Evolutionary conservation across 2,797 vertebrate genomes (phyloP).

Genomic region (Apogon hyalosoma): DNA sequence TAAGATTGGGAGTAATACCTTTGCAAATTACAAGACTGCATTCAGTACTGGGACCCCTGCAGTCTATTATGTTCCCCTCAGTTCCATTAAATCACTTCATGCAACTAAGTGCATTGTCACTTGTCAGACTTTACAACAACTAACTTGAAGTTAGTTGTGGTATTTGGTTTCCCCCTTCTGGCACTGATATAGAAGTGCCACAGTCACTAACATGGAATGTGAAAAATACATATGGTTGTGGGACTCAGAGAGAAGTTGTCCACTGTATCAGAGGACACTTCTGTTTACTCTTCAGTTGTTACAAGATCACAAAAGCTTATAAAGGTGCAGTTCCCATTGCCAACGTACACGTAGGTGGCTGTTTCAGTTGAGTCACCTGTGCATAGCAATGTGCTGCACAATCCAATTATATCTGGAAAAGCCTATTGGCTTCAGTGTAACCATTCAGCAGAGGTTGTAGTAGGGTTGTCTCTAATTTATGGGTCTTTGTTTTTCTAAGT

Average conservation of each 20-base stretch:
- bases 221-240: not conserved
- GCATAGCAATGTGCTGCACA: slow-evolving; percentile 51
- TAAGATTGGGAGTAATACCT: too few species aligned
- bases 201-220: not conserved
- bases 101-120: slow-evolving; percentile 20
- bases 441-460: slow-evolving; percentile 32
- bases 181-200: slow-evolving; percentile 43
- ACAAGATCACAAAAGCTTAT: not conserved
- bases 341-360: not conserved
- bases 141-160: slow-evolving; percentile 12
- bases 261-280: not conserved
- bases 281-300: slow-evolving; percentile 2
- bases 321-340: not conserved
- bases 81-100: slow-evolving; percentile 14
- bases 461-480: slow-evolving; percentile 27
- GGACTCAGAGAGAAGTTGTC: not conserved
- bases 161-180: slow-evolving; percentile 73
- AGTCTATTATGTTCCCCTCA: slow-evolving; percentile 7
- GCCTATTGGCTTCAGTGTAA: slow-evolving; percentile 47
- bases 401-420: slow-evolving; percentile 76
- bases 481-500: slow-evolving; percentile 53
- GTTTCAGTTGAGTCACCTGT: slow-evolving; percentile 25
- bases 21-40: slow-evolving; percentile 1
- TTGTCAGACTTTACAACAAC: slow-evolving; percentile 31
- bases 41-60: slow-evolving; percentile 12